A percentile compares a stretch with the other conserved stretches of the same genome.
Conservation (phyloP, 2,888 invertebrate genomes). For the Platycheirus albimanus region DNA sequence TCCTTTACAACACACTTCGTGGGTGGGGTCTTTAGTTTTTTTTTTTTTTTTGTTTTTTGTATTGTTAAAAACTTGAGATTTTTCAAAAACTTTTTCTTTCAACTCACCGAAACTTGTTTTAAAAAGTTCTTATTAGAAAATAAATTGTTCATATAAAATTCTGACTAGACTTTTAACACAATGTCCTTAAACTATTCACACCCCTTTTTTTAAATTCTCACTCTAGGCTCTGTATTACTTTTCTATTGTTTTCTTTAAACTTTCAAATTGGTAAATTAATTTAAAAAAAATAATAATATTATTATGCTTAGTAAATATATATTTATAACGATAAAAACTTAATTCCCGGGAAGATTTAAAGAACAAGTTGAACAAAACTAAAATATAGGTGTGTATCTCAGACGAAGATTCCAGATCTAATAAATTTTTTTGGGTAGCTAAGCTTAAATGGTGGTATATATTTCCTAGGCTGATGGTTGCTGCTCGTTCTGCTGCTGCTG, state of each 20-base stretch:
- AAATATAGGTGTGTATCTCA: conserved; percentile 67
- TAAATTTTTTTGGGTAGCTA: conserved; percentile 53
- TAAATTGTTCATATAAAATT: too few relatives aligned
- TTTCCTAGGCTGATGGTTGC: conserved; percentile 48
- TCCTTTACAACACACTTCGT: conserved; percentile 59
- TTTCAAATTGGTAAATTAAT: neutral
- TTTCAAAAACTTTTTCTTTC: neutral
- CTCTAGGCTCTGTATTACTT: conserved; percentile 1
- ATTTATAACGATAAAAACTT: conserved; percentile 17
- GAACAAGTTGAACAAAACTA: conserved; percentile 45
- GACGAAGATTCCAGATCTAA: conserved; percentile 70
- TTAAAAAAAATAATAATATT: neutral
- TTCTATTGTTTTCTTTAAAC: neutral
- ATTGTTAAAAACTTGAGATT: conserved; percentile 10
- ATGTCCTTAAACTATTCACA: conserved; percentile 31
- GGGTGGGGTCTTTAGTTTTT: conserved; percentile 64
- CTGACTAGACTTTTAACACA: conserved; percentile 26
- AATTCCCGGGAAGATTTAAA: conserved; percentile 30
- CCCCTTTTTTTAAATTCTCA: conserved; percentile 19
- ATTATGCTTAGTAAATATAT: conserved; percentile 1
- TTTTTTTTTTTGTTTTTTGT: conserved; percentile 13
- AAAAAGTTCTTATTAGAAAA: conserved; percentile 21
- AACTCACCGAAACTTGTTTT: conserved; percentile 34
- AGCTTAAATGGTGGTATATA: conserved; percentile 54
- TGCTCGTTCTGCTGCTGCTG: conserved; percentile 47